Base-by-base conservation (phyloP, 1,140 invertebrate species). In the Phthorimaea operculella region DNA sequence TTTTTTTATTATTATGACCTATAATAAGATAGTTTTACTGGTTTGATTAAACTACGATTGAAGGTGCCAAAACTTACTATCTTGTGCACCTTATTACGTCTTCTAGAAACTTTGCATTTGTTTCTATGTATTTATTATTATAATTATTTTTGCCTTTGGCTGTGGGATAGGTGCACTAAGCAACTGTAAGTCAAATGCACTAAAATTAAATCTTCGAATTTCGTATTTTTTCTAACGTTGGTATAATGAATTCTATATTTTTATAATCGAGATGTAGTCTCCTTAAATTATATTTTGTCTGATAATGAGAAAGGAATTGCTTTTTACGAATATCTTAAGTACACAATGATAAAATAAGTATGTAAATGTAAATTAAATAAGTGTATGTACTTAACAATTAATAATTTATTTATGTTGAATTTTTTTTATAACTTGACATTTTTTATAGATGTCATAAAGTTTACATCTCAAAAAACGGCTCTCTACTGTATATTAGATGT, bases 101-200 rank as follows among this genome's bases (percentile, higher is more conserved):
- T 28, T 28, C 21, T 28, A 6, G 2, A 28, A 4, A 28, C 6
- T 28, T 4, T 28, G n/a, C 21, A 28, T 28, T 28, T 4, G 2
- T 4, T 4, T 4, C 6, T 28, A 28, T 28, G 2, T 28, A 28
- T 28, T 28, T 28, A 28, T 28, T 28, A 28, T 28, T 28, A 6
- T 28, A 28, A 6, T 39, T 39, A 39, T 39, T n/a, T 55, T 50
- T 34, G 54, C 36, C 21, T 39, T 54, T 28, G 47, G 54, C 54
- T 50, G 47, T 50, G 54, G 54, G 21, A 33, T 21, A 55, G 47
- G 44, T 47, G 44, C 44, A 47, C 44, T 47, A 47, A 47, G 44
- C 44, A 47, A 47, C 15, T 47, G 44, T 47, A 14, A 47, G 7
- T n/a, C 8, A 39, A 16, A 15, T 15, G 44, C 44, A 47, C 44